Evolutionary conservation across 2,888 invertebrate genomes (phyloP), one percentile per base, ranked within the genome.

Genomic region (Pterostichus madidus): DNA sequence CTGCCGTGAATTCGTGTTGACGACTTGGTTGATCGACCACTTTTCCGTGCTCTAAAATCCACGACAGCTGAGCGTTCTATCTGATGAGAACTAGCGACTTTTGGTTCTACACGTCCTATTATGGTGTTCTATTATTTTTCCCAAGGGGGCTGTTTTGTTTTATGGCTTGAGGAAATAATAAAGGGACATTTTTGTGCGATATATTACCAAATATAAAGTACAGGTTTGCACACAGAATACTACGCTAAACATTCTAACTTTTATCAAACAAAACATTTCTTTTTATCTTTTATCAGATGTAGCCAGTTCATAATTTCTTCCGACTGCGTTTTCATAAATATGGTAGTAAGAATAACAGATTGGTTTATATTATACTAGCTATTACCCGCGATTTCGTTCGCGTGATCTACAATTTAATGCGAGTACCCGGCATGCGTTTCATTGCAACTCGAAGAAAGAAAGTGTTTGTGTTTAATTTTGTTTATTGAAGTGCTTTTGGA

Each of bases 71-170:
- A 78, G 59, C 75, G 59, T 17, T 81, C 59, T 81, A 81, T 81
- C 81, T 81, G 73, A 81, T 81, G 81, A 81, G 75, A 75, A 75
- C 73, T 75, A 35, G 56, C 32, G 81, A 17, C 75, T 81, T 59
- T 75, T 59, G 59, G 56, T 81, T 17, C 35, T 81, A 73, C 59
- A 59, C 81, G 35, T 59, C 73, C 56, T 81, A 56, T 80, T 68
- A 80, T 71, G 56, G 59, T 56, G 75, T 44, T 59, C 75, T 73
- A 81, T 81, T 81, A 81, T 81, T 75, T 81, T 52, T 59, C 73
- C 44, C 49, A 35, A 24, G 44, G 73, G 73, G 31, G 59, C 59
- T 68, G 68, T 68, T 79, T 35, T 49, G 32, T 49, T 79, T 68
- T 68, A 79, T 79, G 52, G 46, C 61, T 79, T 56, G 53, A 53